Base-by-base conservation (phyloP, 1,140 invertebrate species). In the Drosophila kepulauana region DNA sequence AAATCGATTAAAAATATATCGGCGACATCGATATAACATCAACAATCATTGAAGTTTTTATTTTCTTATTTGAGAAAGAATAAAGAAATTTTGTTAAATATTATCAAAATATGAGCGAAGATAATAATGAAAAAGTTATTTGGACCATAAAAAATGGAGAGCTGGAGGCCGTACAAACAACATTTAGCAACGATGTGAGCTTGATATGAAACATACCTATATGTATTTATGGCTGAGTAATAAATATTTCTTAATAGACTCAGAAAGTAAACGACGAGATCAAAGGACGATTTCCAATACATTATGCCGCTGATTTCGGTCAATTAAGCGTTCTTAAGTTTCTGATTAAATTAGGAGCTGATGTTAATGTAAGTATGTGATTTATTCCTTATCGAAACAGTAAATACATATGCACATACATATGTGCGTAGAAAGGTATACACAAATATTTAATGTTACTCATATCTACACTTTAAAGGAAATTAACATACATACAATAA, bases 221-320 rank as follows among this genome's bases (percentile, higher is more conserved):
- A 3, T 41, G 7, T 25, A 28, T 59, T 20, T n/a, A 5, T 15
- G 33, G 61, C 20, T 48, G 15, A 49, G 13, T 41, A 62, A 70
- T 46, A 38, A 7, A 71, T 49, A 49, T 48, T 52, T 45, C 6
- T 38, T 33, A 0, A 8, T 56, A 90, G 94, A 96, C 63, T 38
- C 74, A 97, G 80, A 95, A 98, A 94, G 95, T 98, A 3, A 98
- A 98, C 94, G 94, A 95, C 85, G 94, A 96, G 87, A 97, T 98
- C 56, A 97, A 98, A 93, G 97, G 97, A 46, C 94, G 97, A 82
- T 96, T 95, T 68, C 97, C 97, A 15, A 94, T 98, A 64, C 96
- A 98, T 92, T 98, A 98, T 94, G 98, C 98, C 43, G 98, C 98
- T 52, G 98, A 99, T 94, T 99, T 98, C 94, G 98, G 98, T 0